A percentile compares a stretch with the other conserved stretches of the same genome.
phyloP scores from a whole-genome alignment of 1,140 invertebrate genomes.

The Oedothorax gibbosus region DNA sequence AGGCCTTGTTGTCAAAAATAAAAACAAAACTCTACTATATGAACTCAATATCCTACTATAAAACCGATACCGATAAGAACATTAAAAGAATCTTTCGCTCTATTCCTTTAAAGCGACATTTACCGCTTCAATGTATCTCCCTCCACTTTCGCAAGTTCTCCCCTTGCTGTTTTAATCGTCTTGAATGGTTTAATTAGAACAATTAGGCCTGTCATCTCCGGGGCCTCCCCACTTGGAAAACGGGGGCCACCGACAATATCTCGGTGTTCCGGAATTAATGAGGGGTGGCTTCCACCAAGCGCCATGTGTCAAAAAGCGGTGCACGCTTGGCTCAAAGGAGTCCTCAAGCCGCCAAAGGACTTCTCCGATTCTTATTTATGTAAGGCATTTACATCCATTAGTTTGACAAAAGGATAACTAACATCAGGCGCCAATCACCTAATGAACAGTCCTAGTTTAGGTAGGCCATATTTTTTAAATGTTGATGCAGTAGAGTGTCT shows the following conservation, averaged over 20 bases:
- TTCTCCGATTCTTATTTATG: constrained; percentile 15
- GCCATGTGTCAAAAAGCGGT: constrained; percentile 33
- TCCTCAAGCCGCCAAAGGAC: constrained; percentile 11
- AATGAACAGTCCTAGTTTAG: no score
- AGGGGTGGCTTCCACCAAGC: constrained; percentile 13
- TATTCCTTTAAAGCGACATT: no score
- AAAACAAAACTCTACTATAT: no score
- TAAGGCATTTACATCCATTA: not conserved
- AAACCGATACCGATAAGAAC: no score
- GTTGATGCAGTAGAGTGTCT: no score
- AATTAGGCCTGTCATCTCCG: constrained; percentile 1
- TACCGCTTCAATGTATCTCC: no score
- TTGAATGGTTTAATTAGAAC: constrained; percentile 33
- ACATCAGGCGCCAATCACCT: no score
- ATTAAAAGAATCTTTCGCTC: no score
- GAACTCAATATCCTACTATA: no score
- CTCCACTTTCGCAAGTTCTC: not conserved
- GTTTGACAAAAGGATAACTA: no score
- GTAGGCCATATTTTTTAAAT: no score
- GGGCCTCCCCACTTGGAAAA: not conserved
- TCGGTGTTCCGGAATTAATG: constrained; percentile 26
- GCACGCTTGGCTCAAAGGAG: constrained; percentile 22
- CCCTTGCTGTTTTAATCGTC: not conserved
- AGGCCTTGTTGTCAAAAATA: no score
- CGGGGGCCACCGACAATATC: not conserved